Evolutionary conservation across 2,113 vertebrate genomes (phyloP), one percentile per base, ranked within the genome.

Genomic region (Daboia siamensis): DNA sequence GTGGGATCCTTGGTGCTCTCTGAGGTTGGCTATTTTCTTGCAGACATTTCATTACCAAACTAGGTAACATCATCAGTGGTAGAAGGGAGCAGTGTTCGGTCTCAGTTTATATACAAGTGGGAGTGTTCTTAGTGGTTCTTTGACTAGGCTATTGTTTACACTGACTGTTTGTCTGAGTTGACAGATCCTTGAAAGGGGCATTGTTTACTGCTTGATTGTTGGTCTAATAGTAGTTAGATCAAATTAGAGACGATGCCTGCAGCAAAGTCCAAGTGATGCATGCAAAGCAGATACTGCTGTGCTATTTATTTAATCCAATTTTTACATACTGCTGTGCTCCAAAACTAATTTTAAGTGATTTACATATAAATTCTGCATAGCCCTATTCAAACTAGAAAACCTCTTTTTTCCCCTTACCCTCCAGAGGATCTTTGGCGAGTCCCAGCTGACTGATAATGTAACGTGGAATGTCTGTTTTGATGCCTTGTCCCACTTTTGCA

Each of bases 391-490:
- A 15, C 33, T 4, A 29, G 52, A 56, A 48, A 24, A 44, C 0
- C 3, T 8, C 2, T 20, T 7, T 64, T 23, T 69, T 69, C 1
- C 52, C 5, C 96, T 92, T 96, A 99, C 99, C 99, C 95, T 99
- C 98, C 13, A 99, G 96, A 0, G 97, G 98, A 96, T 99, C 98
- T 93, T 98, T 98, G 48, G 98, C 98, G 0, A 99, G 98, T 6
- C 99, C 99, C 88, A 99, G 98, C 93, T 99, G 99, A 92, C 97
- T 99, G 95, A 99, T 99, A 97, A 99, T 99, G 94, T 99, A 99
- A 20, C 97, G 98, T 0, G 99, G 99, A 94, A 99, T 99, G 96
- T 99, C 99, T 0, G 98, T 98, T 97, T 99, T 99, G 96, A 99
- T 98, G 85, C 98, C 99, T 69, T 98, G 99, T 7, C 98, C 99